Evolutionary conservation across 2,113 vertebrate species (phyloP), one percentile per base, ranked within the genome.

Genomic region (Polypterus senegalus): DNA sequence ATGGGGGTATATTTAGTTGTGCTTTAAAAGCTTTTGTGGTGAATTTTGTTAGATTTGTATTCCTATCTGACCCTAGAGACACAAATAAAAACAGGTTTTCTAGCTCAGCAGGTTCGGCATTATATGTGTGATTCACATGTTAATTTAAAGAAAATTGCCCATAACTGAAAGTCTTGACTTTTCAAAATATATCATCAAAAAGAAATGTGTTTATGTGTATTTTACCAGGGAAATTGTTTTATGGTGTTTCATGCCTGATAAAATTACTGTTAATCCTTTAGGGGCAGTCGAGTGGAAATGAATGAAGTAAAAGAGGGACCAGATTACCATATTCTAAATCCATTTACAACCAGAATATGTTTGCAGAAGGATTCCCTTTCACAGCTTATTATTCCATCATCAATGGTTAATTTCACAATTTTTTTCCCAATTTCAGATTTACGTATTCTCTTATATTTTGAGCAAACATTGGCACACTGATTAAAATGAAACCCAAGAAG

Each of bases 181-280:
- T 27, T 27, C 27, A 27, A 27, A 27, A 27, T 27, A 27, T 27
- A 27, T 27, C 27, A 27, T 27, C 51, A 8, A 4, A 52, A 52
- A 52, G 3, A 10, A 8, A 52, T 47, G 8, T 51, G 49, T n/a
- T 54, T 46, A 64, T 54, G 63, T 59, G 61, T 67, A 76, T 77
- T 68, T 72, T 69, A 79, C 77, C 76, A 76, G 79, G 71, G 67
- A 81, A 82, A 81, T 81, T 82, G 81, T 83, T 84, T 88, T 82
- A 88, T 77, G 81, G 79, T 78, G 85, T 91, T 85, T 84, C 81
- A 91, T 80, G 86, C 81, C 81, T 89, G 88, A 87, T 87, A 81
- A 89, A 91, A 84, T 81, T 88, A 88, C 88, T 86, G 86, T 81
- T 92, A 93, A 94, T 94, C 88, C 86, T 78, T 85, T 76, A 80